A percentile compares a stretch with the other conserved stretches of the same genome.
phyloP scores from a whole-genome alignment of 1,140 invertebrate species.

The Ylistrum balloti region DNA sequence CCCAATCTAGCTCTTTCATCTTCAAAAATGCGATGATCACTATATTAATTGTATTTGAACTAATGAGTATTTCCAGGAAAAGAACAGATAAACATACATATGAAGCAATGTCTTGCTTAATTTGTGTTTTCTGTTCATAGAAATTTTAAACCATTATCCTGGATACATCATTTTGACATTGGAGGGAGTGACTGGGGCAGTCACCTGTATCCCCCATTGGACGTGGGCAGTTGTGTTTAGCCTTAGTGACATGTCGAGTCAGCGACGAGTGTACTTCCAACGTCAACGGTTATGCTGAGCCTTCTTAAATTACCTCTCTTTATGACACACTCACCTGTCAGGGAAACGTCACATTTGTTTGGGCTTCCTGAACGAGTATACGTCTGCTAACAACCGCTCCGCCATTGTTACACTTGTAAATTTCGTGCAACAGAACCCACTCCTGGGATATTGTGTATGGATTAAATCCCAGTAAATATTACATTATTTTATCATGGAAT shows the following conservation, averaged over 20 bases:
- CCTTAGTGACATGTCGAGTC: neutral
- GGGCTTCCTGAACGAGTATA: conserved; percentile 6
- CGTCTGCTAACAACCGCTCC: neutral
- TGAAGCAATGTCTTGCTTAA: no score
- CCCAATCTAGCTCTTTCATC: no score
- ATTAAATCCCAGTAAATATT: neutral
- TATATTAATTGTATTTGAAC: no score
- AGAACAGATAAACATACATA: no score
- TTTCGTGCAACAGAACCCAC: neutral
- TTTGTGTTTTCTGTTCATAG: no score
- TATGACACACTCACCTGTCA: conserved; percentile 37
- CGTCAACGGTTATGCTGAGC: neutral
- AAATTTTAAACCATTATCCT: no score
- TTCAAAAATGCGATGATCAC: no score
- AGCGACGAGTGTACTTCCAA: neutral
- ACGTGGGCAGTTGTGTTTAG: neutral
- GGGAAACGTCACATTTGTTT: conserved; percentile 38
- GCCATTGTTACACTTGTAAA: neutral
- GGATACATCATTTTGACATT: neutral
- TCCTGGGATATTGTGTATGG: neutral
- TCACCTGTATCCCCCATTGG: neutral
- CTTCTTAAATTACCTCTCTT: neutral
- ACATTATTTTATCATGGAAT: neutral
- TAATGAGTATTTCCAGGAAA: no score
- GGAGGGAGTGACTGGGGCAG: neutral